Evolutionary conservation across 2,797 vertebrate species (phyloP), one percentile per base, ranked within the genome.

Genomic region (Coilia nasus): DNA sequence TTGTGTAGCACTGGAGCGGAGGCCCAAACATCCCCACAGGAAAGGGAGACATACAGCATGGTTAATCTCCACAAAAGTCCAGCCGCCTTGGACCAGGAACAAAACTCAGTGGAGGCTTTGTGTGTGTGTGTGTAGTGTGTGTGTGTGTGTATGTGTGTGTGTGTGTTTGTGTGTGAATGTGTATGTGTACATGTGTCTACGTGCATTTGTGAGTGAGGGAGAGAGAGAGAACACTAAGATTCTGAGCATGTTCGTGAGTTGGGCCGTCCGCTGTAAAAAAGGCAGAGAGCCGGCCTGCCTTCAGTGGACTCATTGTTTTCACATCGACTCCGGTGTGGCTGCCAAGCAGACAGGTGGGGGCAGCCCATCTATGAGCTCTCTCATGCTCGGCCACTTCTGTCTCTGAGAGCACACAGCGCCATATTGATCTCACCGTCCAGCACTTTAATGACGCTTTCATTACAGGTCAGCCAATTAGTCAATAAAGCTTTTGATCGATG

Each of bases 401-500:
- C 71, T 78, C 28, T 6, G 67, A 15, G 14, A 75, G 67, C 28
- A 75, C 6, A 9, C 31, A 41, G 67, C 9, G 2, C 28, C 67
- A 41, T 75, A 78, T 78, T 78, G 71, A 78, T 78, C 19, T 78
- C 15, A 19, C 71, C 19, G 31, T 41, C 35, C 71, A 78, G 71
- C 71, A 44, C 4, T 78, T 44, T 44, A 78, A 10, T 78, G 71
- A 78, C 41, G 35, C 71, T 78, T 78, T 78, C 31, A 78, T 78
- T 78, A 78, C 71, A 78, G 71, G 35, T 78, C 71, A 44, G 71
- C 35, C 71, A 31, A 78, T 78, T 78, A 78, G 71, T 78, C 71
- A 44, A 78, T 78, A 78, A 78, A 41, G 35, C 71, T 17, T 44
- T 44, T 41, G 71, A 78, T 78, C 71, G 35, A 78, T 78, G 31